Evolutionary conservation across 2,797 vertebrate species (phyloP).

Genomic region (Iguana delicatissima): DNA sequence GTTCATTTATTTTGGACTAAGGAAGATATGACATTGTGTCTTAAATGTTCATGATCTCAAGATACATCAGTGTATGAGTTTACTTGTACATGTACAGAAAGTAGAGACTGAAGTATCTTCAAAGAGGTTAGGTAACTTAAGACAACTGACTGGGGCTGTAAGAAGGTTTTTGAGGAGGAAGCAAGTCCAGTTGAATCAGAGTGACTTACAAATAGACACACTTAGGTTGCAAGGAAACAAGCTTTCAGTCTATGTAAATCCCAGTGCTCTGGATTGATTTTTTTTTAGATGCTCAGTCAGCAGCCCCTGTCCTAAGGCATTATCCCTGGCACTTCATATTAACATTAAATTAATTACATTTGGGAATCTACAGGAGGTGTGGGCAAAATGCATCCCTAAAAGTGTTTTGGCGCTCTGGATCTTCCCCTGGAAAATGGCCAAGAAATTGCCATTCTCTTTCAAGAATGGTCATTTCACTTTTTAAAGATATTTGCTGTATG

Average conservation of each 20-base stretch:
- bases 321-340: not conserved
- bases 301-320: not conserved
- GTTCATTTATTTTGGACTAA: not conserved
- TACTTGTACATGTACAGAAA: not conserved
- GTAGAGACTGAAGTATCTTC: not conserved
- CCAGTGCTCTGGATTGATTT: not conserved
- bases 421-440: too few relatives aligned
- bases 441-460: too few relatives aligned
- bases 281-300: too few relatives aligned
- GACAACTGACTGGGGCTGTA: not conserved
- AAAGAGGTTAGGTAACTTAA: not conserved
- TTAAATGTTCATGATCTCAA: too few relatives aligned
- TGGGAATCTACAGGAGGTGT: too few relatives aligned
- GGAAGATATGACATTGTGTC: too few relatives aligned
- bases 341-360: not conserved
- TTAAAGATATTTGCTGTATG: too few relatives aligned
- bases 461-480: too few relatives aligned
- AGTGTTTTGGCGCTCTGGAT: too few relatives aligned
- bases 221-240: not conserved
- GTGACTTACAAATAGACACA: not conserved
- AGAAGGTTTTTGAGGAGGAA: not conserved
- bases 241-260: too few relatives aligned
- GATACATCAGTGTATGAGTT: not conserved
- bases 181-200: not conserved
- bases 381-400: too few relatives aligned